Conservation (phyloP, 2,113 vertebrate genomes). For the Riparia riparia region DNA sequence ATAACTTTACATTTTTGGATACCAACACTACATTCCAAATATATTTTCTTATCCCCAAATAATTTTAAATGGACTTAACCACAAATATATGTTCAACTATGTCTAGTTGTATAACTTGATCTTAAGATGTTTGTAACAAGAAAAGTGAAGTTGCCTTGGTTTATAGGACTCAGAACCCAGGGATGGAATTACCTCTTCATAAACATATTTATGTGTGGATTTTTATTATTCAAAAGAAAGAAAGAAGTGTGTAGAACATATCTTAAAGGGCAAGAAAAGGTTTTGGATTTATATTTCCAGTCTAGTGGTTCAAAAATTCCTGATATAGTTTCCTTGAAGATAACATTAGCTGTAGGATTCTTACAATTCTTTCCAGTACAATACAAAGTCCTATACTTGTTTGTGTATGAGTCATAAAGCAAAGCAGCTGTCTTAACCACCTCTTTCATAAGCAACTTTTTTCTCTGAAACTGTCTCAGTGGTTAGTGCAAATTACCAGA, state of each 20-base stretch:
- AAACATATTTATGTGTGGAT: not conserved
- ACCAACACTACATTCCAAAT: slow-evolving; percentile 20
- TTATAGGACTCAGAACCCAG: not conserved
- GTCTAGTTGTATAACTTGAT: slow-evolving; percentile 6
- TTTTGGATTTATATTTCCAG: not conserved
- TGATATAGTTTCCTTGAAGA: not conserved
- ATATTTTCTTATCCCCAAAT: slow-evolving; percentile 1
- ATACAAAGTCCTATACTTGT: not conserved
- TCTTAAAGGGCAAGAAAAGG: not conserved
- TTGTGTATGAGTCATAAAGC: not conserved
- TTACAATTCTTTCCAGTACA: not conserved
- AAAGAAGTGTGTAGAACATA: not conserved
- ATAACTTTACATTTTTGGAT: slow-evolving; percentile 17
- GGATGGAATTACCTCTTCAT: slow-evolving; percentile 15
- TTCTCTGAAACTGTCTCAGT: not conserved
- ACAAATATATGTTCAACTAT: not conserved
- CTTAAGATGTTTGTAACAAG: not conserved
- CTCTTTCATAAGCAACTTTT: not conserved
- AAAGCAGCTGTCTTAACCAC: not conserved
- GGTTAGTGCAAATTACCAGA: not conserved
- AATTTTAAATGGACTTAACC: not conserved
- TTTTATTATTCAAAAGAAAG: slow-evolving; percentile 17
- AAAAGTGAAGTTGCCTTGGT: not conserved
- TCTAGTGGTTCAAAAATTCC: not conserved
- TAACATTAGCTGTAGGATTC: not conserved